These are phyloP conservation scores for Caenorhabditis angaria DNA, from an alignment of 2,888 invertebrate species.

Conservation along the genomic window DNA sequence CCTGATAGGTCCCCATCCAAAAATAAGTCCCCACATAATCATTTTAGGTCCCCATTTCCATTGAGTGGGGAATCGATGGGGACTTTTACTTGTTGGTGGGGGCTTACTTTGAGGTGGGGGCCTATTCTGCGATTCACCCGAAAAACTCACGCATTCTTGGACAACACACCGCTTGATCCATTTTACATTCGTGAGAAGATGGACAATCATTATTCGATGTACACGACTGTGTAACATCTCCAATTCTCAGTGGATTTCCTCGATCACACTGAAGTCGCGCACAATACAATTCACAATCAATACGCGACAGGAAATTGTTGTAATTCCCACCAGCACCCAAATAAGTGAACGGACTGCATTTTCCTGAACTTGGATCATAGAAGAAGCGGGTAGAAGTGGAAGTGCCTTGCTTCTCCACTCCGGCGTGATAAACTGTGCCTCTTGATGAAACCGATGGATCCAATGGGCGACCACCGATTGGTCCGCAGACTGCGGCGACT, in stretches of 20 bases:
- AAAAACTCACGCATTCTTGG: constrained; percentile 61
- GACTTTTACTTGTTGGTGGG: no score
- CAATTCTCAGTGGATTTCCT: constrained; percentile 60
- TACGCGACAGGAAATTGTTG: constrained; percentile 62
- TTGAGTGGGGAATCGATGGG: no score
- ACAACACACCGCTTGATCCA: constrained; percentile 64
- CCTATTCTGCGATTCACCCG: background rate
- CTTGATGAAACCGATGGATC: constrained; percentile 51
- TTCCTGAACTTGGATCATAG: constrained; percentile 55
- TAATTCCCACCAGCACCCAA: constrained; percentile 64
- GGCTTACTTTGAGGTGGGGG: no score
- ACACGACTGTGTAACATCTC: constrained; percentile 60
- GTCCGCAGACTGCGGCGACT: constrained; percentile 57
- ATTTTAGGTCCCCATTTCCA: no score
- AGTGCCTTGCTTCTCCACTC: constrained; percentile 61
- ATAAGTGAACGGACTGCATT: constrained; percentile 60
- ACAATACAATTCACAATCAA: constrained; percentile 62
- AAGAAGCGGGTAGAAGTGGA: constrained; percentile 58
- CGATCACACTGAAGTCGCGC: constrained; percentile 61
- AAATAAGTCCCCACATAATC: no score
- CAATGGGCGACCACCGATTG: constrained; percentile 58
- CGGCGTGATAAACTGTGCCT: constrained; percentile 55
- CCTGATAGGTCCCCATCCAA: no score
- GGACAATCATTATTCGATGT: constrained; percentile 60
- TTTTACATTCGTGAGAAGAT: constrained; percentile 62